Evolutionary conservation across 2,888 invertebrate genomes (phyloP).

Genomic region (Phymatocera aterrima): DNA sequence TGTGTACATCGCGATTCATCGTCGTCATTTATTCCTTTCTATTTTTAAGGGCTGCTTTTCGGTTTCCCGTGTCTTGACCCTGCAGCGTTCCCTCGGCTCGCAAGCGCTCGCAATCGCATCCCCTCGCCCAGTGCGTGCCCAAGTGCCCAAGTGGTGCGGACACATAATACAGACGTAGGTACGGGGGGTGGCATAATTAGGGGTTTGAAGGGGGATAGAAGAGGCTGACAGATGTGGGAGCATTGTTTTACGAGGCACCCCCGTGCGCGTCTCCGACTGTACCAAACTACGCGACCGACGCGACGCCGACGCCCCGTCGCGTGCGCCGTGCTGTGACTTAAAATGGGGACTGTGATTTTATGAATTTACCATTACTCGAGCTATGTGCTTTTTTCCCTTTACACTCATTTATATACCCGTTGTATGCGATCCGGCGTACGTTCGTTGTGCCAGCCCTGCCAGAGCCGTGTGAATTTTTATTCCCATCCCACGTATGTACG

Average conservation of each 20-base stretch:
- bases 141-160: constrained; percentile 74
- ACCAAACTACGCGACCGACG: constrained; percentile 50
- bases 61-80: constrained; percentile 56
- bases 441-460: not conserved
- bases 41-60: constrained; percentile 35
- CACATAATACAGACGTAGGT: constrained; percentile 71
- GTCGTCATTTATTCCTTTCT: too few species aligned
- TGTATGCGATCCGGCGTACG: not conserved
- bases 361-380: constrained; percentile 55
- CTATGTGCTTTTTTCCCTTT: constrained; percentile 17
- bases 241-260: constrained; percentile 73
- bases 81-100: constrained; percentile 46
- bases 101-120: not conserved
- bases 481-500: not conserved
- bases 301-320: constrained; percentile 60
- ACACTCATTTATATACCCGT: constrained; percentile 15
- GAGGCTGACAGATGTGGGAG: constrained; percentile 75
- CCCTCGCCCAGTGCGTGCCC: constrained; percentile 70
- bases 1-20: too few species aligned
- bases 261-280: constrained; percentile 45
- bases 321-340: constrained; percentile 71
- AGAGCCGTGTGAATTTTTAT: constrained; percentile 28
- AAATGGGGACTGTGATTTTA: constrained; percentile 70
- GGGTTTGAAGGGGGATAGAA: constrained; percentile 72
- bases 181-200: constrained; percentile 73